Conservation (phyloP, 2,888 invertebrate genomes). For the Limnephilus marmoratus region DNA sequence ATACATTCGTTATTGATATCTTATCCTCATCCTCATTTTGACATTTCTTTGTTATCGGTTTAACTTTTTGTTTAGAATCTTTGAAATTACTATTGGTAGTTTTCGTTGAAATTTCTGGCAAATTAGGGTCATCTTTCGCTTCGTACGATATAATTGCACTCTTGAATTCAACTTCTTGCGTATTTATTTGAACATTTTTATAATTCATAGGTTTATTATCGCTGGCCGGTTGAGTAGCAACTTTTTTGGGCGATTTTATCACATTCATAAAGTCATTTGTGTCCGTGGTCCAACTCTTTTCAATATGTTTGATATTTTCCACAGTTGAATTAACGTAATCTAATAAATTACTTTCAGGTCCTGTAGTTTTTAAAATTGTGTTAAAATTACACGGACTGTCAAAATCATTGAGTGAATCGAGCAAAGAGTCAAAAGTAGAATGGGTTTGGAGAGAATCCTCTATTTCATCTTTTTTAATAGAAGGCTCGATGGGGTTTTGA, state of each 20-base stretch:
- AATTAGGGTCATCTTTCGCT: neutral
- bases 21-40: neutral
- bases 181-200: neutral
- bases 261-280: neutral
- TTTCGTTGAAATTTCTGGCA: neutral
- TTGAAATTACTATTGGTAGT: neutral
- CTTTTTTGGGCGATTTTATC: neutral
- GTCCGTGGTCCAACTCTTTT: neutral
- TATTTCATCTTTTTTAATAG: neutral
- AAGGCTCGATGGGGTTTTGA: neutral
- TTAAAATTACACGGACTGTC: neutral
- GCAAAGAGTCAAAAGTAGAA: slow-evolving; percentile 30
- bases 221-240: neutral
- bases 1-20: neutral
- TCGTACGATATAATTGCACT: neutral
- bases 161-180: neutral
- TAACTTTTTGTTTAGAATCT: neutral
- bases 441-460: neutral
- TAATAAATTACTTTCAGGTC: slow-evolving; percentile 3
- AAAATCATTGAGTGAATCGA: slow-evolving; percentile 30
- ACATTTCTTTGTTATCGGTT: neutral
- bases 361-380: neutral
- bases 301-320: slow-evolving; percentile 2
- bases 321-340: slow-evolving; percentile 9
- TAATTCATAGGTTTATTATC: neutral